phyloP scores from a whole-genome alignment of 2,113 vertebrate genomes.

The pig (Sus scrofa) region T2T-Sscrofa CM000812.6:112783501-112784000 shows the following conservation, averaged over 20 bases:
- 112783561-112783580: not conserved
- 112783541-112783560: not conserved
- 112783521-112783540: not conserved
- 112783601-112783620: not conserved
- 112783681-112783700: not conserved
- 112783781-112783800: not conserved
- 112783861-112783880: not conserved
- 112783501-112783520: not conserved
- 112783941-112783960: too few species aligned
- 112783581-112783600: not conserved
- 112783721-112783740: not conserved
- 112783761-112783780: too few species aligned
- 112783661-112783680: not conserved
- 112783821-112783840: not conserved
- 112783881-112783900: not conserved
- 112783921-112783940: not conserved
- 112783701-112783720: not conserved
- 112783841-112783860: not conserved
- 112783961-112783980: too few species aligned
- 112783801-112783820: constrained; percentile 18
- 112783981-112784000: too few species aligned
- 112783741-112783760: not conserved
- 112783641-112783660: not conserved
- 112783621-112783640: not conserved
- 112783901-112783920: not conserved